A percentile compares a stretch with the other conserved stretches of the same genome.
phyloP scores from a whole-genome alignment of 1,140 invertebrate species.

The Elymnias hypermnestra region DNA sequence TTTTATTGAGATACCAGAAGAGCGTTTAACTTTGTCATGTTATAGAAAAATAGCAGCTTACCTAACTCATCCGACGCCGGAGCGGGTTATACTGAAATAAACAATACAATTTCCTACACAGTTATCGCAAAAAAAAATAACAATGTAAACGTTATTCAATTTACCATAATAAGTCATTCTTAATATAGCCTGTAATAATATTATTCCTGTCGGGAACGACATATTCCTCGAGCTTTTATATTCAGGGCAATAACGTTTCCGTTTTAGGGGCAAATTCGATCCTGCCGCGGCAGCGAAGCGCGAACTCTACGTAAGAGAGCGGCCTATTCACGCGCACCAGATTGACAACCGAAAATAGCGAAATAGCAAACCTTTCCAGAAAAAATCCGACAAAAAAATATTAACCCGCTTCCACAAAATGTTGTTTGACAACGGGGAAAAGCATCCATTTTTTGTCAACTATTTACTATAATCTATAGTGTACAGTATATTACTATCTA shows the following conservation, averaged over 20 bases:
- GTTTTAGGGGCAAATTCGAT: conserved; percentile 42
- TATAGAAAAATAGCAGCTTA: too few species aligned
- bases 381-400: conserved; percentile 11
- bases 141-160: background rate
- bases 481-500: too few species aligned
- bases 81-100: too few species aligned
- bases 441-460: background rate
- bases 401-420: background rate
- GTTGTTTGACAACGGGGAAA: background rate
- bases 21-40: too few species aligned
- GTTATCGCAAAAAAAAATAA: background rate
- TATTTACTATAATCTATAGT: too few species aligned
- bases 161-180: background rate
- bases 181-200: conserved; percentile 13
- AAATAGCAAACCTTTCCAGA: conserved; percentile 11
- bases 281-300: conserved; percentile 35
- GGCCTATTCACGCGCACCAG: conserved; percentile 42
- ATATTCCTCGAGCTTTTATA: conserved; percentile 20
- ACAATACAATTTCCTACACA: too few species aligned
- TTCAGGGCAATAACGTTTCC: conserved; percentile 35
- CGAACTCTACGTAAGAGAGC: conserved; percentile 31
- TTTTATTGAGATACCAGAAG: too few species aligned
- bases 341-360: conserved; percentile 54
- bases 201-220: conserved; percentile 8
- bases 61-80: too few species aligned